phyloP scores from a whole-genome alignment of 1,140 invertebrate species.

The Drosophila rhopaloa region DNA sequence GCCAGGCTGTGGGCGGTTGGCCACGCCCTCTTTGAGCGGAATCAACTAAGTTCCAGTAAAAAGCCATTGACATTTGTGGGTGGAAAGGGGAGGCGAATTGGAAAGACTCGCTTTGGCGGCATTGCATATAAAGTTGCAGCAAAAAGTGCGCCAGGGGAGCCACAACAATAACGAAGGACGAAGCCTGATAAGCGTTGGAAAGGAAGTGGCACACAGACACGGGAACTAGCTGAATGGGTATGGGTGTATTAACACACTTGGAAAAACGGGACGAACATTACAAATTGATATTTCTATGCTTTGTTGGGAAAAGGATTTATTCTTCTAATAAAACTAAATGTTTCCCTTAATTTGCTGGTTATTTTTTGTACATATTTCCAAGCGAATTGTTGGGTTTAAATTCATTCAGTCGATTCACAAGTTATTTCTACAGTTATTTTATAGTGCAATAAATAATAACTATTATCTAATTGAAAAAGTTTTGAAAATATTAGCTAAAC shows the following conservation, averaged over 20 bases:
- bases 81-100: slow-evolving; percentile 7
- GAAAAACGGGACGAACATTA: neutral
- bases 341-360: too few species aligned
- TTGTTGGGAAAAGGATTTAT: too few species aligned
- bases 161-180: slow-evolving; percentile 61
- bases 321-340: too few species aligned
- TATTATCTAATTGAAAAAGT: too few species aligned
- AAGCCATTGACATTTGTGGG: slow-evolving; percentile 65
- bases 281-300: too few species aligned
- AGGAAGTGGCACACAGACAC: slow-evolving; percentile 53
- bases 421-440: too few species aligned
- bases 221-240: slow-evolving; percentile 10
- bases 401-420: too few species aligned
- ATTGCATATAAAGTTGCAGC: slow-evolving; percentile 68
- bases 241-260: slow-evolving; percentile 11
- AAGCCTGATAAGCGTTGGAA: slow-evolving; percentile 66
- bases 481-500: too few species aligned
- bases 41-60: slow-evolving; percentile 52
- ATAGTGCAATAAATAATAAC: too few species aligned
- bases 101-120: slow-evolving; percentile 36
- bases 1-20: slow-evolving; percentile 32
- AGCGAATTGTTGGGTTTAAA: too few species aligned
- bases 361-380: too few species aligned
- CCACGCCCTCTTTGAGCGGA: slow-evolving; percentile 37
- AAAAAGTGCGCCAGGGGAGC: slow-evolving; percentile 64